Evolutionary conservation across 2,888 invertebrate genomes (phyloP).

Genomic region (Meteorus cinctellus): DNA sequence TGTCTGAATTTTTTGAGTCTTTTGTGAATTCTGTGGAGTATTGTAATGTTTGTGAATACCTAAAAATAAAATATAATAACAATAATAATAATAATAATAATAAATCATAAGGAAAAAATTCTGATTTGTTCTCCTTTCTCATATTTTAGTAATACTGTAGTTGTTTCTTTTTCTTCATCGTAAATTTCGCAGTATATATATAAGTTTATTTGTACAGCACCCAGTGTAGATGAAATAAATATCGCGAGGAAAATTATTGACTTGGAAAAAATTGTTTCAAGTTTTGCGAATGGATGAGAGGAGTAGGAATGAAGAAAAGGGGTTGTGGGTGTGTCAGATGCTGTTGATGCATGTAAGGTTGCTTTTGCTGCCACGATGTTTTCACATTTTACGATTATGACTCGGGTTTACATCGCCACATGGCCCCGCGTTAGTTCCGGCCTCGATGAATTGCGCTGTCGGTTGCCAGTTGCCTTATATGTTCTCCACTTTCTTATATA

Average conservation of each 20-base stretch:
- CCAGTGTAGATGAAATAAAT: slow-evolving; percentile 34
- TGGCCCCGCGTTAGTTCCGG: slow-evolving; percentile 65
- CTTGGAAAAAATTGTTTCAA: slow-evolving; percentile 13
- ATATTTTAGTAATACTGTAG: not conserved
- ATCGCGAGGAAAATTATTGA: slow-evolving; percentile 33
- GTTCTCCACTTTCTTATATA: not conserved
- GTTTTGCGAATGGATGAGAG: not conserved
- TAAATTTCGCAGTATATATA: slow-evolving; percentile 1
- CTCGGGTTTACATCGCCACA: slow-evolving; percentile 61
- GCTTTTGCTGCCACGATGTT: slow-evolving; percentile 52
- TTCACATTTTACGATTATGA: slow-evolving; percentile 65
- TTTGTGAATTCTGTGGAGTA: slow-evolving; percentile 63
- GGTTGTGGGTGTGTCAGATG: slow-evolving; percentile 41
- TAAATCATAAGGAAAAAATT: slow-evolving; percentile 17
- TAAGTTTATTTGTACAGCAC: not conserved
- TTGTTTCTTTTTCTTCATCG: not conserved
- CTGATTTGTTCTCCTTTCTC: slow-evolving; percentile 34
- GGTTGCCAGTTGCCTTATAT: not conserved
- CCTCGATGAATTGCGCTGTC: slow-evolving; percentile 11
- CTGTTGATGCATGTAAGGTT: slow-evolving; percentile 30
- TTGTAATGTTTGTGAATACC: slow-evolving; percentile 70
- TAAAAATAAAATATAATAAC: slow-evolving; percentile 58
- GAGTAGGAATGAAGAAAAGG: slow-evolving; percentile 24
- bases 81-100: slow-evolving; percentile 51
- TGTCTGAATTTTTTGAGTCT: slow-evolving; percentile 60